phyloP scores from a whole-genome alignment of 2,113 vertebrate genomes.

The Tor tambroides region DNA sequence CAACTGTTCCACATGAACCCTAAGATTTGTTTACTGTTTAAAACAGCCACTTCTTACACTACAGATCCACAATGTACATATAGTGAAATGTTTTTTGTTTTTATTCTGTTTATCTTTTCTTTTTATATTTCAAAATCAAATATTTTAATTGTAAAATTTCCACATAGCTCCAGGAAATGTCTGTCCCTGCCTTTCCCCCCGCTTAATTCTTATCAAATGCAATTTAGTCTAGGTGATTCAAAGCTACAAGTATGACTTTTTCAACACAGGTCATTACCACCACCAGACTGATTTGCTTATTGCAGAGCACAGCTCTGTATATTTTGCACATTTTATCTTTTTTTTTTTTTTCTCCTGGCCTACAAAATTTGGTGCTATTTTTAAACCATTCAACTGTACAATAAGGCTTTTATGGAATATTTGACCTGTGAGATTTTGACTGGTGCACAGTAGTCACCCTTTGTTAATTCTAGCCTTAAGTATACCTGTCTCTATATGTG shows the following conservation, averaged over 20 bases:
- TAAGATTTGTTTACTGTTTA: conserved; percentile 47
- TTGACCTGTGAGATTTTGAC: conserved; percentile 36
- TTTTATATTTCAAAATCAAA: conserved; percentile 34
- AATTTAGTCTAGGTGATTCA: conserved; percentile 17
- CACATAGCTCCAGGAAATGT: neutral
- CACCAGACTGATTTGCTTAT: too few relatives aligned
- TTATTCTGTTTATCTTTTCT: conserved; percentile 38
- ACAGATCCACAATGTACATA: conserved; percentile 24
- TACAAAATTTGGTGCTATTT: conserved; percentile 31
- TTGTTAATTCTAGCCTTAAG: conserved; percentile 30
- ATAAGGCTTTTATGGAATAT: neutral
- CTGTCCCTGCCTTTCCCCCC: neutral
- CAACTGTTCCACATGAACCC: conserved; percentile 33
- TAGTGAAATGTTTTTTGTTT: neutral
- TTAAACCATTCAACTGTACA: conserved; percentile 20
- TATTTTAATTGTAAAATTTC: conserved; percentile 26
- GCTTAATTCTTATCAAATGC: neutral
- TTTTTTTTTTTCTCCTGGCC: neutral
- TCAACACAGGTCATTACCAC: too few relatives aligned
- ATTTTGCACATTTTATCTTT: conserved; percentile 77
- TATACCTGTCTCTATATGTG: conserved; percentile 31
- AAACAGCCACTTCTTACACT: conserved; percentile 53
- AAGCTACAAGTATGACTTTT: neutral
- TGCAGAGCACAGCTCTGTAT: conserved; percentile 53
- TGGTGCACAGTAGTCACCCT: conserved; percentile 64